Evolutionary conservation across 1,140 invertebrate species (phyloP), one percentile per base, ranked within the genome.

Genomic region (Trichogramma pretiosum): DNA sequence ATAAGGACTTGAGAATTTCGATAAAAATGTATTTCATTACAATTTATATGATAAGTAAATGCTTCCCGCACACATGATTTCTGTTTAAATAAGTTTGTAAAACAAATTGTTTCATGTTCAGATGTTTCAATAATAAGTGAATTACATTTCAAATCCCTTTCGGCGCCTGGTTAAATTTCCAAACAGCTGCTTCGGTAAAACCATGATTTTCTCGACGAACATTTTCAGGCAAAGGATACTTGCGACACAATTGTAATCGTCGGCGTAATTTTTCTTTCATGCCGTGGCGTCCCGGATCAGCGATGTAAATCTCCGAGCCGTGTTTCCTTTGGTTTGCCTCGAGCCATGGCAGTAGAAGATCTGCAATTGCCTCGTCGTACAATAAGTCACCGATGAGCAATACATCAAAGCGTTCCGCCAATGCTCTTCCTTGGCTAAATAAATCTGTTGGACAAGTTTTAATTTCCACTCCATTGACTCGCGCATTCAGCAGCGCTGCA

Each of bases 331-430:
- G 11, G 17, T 24, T 21, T 8, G 45, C 43, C 4, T 57, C 46
- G 0, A 78, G 54, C 77, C 77, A 78, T 0, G 65, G 50, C 26
- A 74, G 69, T 10, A 78, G 47, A 8, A 46, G 22, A 4, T 52
- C 58, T 2, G 70, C 67, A 39, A 76, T 73, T 36, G 73, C 65
- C 49, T 74, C 69, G 50, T 78, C 73, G 52, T 79, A 79, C 48
- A 79, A 69, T 61, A 78, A 70, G 56, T 78, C 76, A 11, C 76
- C 76, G 16, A 78, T 58, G 8, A 79, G 57, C 23, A 79, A 63
- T 2, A 71, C 56, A 50, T 78, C 72, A 40, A 67, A 74, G 7
- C 57, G 42, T 13, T 56, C 50, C 1, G 32, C 17, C 10, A 51
- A 18, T 24, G 46, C 3, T 18, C 38, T 16, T 19, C 45, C 14